These are phyloP conservation scores for Nestor notabilis DNA, from an alignment of 2,113 vertebrate species.

Conservation along the genomic window DNA sequence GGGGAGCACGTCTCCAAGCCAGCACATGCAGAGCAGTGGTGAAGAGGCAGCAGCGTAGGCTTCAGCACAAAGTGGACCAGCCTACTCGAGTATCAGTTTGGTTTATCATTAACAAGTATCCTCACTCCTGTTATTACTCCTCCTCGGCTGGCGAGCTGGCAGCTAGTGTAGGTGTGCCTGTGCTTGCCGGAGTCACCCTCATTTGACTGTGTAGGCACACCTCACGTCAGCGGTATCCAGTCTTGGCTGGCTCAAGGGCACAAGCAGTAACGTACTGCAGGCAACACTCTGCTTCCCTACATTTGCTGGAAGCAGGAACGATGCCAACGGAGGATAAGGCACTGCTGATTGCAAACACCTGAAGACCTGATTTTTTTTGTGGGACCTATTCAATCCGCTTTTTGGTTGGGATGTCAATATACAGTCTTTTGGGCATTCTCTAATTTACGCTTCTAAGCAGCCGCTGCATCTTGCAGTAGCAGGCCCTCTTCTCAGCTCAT, in stretches of 20 bases:
- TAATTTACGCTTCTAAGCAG: not conserved
- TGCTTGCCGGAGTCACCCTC: not conserved
- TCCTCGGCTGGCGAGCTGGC: accelerated
- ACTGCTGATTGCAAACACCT: not conserved
- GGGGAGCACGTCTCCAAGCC: not conserved
- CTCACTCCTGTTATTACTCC: not conserved
- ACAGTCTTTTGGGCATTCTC: not conserved
- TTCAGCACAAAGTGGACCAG: not conserved
- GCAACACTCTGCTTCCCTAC: not conserved
- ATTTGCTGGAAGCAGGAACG: accelerated
- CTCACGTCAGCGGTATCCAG: accelerated
- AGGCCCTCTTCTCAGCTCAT: not conserved
- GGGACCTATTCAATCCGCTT: not conserved
- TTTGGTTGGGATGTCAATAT: not conserved
- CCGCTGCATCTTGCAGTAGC: not conserved
- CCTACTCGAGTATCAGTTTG: not conserved
- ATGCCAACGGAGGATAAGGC: not conserved
- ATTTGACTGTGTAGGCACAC: not conserved
- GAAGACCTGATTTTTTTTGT: not conserved
- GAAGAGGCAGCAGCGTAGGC: not conserved
- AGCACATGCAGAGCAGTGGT: not conserved
- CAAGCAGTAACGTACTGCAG: not conserved
- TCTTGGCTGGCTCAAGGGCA: not conserved
- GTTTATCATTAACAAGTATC: not conserved
- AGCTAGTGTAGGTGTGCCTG: not conserved